These are phyloP conservation scores for Brachylomia viminalis DNA, from an alignment of 2,888 invertebrate genomes.

Conservation along the genomic window DNA sequence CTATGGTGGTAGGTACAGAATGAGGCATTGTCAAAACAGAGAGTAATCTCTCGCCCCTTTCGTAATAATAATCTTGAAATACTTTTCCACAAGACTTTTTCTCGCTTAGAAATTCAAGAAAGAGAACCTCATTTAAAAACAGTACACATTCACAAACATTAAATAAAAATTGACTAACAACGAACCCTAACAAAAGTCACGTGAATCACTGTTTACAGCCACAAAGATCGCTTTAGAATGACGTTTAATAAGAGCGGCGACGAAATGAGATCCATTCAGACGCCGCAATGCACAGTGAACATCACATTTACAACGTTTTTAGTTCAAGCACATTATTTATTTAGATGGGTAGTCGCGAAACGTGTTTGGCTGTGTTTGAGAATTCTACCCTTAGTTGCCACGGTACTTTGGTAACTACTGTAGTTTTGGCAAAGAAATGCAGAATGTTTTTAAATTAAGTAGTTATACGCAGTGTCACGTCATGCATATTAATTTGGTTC, in stretches of 20 bases:
- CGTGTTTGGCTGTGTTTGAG: slow-evolving; percentile 40
- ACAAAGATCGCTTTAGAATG: slow-evolving; percentile 27
- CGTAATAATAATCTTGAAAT: slow-evolving; percentile 3
- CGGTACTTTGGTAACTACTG: slow-evolving; percentile 10
- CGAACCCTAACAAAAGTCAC: slow-evolving; percentile 35
- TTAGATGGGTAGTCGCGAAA: slow-evolving; percentile 33
- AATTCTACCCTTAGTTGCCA: slow-evolving; percentile 44
- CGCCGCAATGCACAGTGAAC: slow-evolving; percentile 44
- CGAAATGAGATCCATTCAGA: slow-evolving; percentile 51
- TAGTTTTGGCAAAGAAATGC: slow-evolving; percentile 30
- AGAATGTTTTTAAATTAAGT: slow-evolving; percentile 42
- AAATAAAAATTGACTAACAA: slow-evolving; percentile 55
- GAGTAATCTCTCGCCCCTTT: background rate
- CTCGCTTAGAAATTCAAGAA: slow-evolving; percentile 11
- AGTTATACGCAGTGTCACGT: background rate
- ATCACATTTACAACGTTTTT: slow-evolving; percentile 35
- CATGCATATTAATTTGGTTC: slow-evolving; percentile 27
- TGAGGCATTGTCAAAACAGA: background rate
- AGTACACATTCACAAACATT: slow-evolving; percentile 45
- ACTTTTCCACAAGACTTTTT: background rate
- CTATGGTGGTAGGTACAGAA: background rate
- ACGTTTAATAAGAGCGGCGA: slow-evolving; percentile 41
- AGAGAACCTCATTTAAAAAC: slow-evolving; percentile 31
- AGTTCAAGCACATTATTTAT: slow-evolving; percentile 56
- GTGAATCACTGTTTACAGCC: slow-evolving; percentile 32